phyloP scores from a whole-genome alignment of 2,888 invertebrate genomes.

The Vesta saturnalis region DNA sequence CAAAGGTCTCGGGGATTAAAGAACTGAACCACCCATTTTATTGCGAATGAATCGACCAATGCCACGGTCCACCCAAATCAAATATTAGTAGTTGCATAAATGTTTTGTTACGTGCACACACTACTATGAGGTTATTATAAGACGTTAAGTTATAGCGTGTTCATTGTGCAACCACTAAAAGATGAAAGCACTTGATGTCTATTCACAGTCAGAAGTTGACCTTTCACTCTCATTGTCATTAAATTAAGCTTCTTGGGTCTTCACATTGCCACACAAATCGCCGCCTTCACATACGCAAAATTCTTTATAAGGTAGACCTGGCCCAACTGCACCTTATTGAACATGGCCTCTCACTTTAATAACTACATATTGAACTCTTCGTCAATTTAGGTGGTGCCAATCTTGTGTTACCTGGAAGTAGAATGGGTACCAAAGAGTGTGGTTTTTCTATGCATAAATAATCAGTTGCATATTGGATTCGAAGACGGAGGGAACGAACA shows the following conservation, averaged over 20 bases:
- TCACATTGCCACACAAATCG: background rate
- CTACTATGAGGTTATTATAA: background rate
- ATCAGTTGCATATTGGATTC: background rate
- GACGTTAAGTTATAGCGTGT: background rate
- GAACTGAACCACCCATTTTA: conserved; percentile 8
- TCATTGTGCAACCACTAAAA: background rate
- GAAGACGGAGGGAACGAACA: background rate
- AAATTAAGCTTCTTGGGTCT: conserved; percentile 1
- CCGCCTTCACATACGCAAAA: conserved; percentile 8
- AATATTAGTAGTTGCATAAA: background rate
- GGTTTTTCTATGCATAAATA: background rate
- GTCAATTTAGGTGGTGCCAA: background rate
- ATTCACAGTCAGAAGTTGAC: background rate
- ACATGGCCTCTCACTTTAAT: conserved; percentile 3
- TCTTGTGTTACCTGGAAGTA: background rate
- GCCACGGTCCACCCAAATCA: too few relatives aligned
- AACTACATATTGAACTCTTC: background rate
- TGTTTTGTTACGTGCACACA: too few relatives aligned
- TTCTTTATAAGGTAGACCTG: background rate
- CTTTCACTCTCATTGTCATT: background rate
- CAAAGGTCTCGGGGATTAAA: too few relatives aligned
- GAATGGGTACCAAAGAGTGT: conserved; percentile 5
- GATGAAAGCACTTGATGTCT: background rate
- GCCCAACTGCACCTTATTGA: background rate
- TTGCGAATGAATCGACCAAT: too few relatives aligned